Evolutionary conservation across 2,113 vertebrate species (phyloP).

Genomic region (Bubo scandiacus): DNA sequence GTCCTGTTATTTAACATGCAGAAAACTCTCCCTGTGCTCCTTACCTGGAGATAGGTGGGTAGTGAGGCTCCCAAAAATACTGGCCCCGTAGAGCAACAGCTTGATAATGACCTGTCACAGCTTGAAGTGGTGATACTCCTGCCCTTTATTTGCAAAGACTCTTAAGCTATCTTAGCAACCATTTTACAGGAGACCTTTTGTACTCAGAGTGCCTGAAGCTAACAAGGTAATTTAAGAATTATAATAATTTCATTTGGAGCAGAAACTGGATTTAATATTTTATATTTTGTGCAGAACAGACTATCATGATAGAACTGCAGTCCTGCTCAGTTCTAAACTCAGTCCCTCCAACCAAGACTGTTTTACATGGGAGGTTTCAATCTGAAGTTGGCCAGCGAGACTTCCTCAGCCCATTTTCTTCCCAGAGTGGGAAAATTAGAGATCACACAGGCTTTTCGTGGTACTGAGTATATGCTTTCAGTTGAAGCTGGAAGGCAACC

Average conservation of each 20-base stretch:
- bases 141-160: background rate
- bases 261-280: background rate
- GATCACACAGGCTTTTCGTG: background rate
- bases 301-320: background rate
- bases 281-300: background rate
- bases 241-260: background rate
- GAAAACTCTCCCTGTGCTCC: background rate
- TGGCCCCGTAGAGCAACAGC: background rate
- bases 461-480: background rate
- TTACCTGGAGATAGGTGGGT: background rate
- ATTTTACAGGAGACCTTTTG: background rate
- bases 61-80: background rate
- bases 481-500: background rate
- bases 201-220: background rate
- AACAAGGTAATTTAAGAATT: background rate
- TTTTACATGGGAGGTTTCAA: background rate
- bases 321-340: background rate
- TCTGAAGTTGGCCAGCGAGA: background rate
- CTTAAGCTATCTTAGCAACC: background rate
- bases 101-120: background rate
- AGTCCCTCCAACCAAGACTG: background rate
- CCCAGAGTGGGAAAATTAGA: background rate
- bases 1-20: background rate
- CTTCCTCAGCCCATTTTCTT: background rate
- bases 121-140: background rate